Evolutionary conservation across 2,113 vertebrate genomes (phyloP).

Genomic region (Psittacara wagleri): DNA sequence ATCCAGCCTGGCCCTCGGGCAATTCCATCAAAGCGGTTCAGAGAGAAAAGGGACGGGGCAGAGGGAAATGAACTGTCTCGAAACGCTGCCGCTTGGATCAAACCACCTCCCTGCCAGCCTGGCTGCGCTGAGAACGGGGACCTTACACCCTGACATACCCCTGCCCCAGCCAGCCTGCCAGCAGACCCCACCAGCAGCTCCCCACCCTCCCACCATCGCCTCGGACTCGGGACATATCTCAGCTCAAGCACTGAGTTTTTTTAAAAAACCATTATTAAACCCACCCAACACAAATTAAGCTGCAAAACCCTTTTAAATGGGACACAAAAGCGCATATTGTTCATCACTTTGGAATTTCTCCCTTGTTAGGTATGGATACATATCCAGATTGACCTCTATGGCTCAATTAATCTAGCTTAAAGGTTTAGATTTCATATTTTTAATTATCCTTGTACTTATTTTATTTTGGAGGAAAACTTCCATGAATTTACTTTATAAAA

Average conservation of each 20-base stretch:
- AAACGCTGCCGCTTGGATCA: neutral
- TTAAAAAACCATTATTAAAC: neutral
- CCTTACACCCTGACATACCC: neutral
- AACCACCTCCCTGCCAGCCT: neutral
- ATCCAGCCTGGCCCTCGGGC: conserved; percentile 24
- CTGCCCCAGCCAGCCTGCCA: neutral
- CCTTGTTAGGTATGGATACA: neutral
- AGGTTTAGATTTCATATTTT: neutral
- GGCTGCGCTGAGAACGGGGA: neutral
- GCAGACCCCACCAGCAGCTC: neutral
- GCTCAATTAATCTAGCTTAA: neutral
- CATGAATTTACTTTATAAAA: neutral
- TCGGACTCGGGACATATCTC: too few relatives aligned
- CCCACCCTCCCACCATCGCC: neutral
- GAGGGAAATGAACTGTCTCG: neutral
- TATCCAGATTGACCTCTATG: neutral
- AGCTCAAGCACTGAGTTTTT: neutral
- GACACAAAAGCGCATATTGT: neutral
- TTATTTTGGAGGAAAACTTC: neutral
- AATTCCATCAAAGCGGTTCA: conserved; percentile 28
- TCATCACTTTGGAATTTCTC: neutral
- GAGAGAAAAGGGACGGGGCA: neutral
- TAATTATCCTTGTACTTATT: neutral
- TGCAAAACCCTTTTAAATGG: neutral
- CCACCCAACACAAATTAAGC: neutral